These are phyloP conservation scores for Tangara arthus DNA, from an alignment of 2,797 vertebrate species.

Conservation along the genomic window DNA sequence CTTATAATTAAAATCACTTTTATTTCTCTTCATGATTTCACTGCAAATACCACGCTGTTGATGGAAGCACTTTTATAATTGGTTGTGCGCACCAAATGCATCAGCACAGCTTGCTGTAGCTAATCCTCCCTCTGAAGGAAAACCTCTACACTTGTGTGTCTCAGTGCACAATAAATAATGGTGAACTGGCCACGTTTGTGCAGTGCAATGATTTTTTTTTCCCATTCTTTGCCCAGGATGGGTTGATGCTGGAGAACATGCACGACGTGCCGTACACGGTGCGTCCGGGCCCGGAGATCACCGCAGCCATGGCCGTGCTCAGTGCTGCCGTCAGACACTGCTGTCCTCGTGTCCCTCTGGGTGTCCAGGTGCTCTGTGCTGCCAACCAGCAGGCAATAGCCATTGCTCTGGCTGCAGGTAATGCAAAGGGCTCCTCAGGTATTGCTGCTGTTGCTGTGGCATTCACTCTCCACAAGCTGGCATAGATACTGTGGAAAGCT, in stretches of 20 bases:
- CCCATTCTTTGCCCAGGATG: conserved; percentile 74
- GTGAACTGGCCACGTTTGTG: neutral
- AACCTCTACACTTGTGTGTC: neutral
- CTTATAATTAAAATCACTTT: conserved; percentile 49
- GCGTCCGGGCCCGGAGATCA: conserved; percentile 81
- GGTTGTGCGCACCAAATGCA: neutral
- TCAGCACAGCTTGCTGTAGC: neutral
- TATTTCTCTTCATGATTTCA: conserved; percentile 27
- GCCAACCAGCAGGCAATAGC: conserved; percentile 83
- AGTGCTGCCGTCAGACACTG: conserved; percentile 72
- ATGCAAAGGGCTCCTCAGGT: neutral
- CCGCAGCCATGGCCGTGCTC: conserved; percentile 80
- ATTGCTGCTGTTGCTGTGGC: neutral
- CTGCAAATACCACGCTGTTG: neutral
- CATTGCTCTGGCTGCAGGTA: conserved; percentile 86
- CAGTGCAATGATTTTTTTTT: neutral
- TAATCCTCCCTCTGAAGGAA: conserved; percentile 27
- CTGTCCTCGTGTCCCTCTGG: conserved; percentile 76
- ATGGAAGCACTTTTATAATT: conserved; percentile 1
- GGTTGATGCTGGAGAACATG: conserved; percentile 89
- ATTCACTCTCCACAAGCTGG: neutral
- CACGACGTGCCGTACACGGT: conserved; percentile 84
- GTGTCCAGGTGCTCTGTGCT: conserved; percentile 84
- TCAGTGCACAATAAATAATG: fast-evolving
- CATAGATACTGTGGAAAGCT: neutral